phyloP scores from a whole-genome alignment of 2,888 invertebrate genomes.

The Acronicta psi region DNA sequence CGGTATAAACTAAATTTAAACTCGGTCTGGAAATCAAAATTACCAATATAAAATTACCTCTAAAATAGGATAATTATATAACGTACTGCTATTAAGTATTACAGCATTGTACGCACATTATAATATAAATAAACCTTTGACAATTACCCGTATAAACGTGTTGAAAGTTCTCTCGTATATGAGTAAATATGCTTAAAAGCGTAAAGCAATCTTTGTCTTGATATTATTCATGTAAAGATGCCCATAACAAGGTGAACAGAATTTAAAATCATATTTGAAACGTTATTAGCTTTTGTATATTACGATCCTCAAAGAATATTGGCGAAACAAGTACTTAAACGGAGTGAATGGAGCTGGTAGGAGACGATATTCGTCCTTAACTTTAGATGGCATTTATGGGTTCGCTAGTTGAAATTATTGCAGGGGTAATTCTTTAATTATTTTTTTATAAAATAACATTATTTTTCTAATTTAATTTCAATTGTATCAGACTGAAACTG shows the following conservation, averaged over 20 bases:
- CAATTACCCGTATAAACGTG: constrained; percentile 26
- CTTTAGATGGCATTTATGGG: no score
- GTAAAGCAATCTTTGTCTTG: constrained; percentile 27
- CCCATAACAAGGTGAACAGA: constrained; percentile 2
- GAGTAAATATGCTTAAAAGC: constrained; percentile 21
- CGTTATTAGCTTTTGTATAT: constrained; percentile 1
- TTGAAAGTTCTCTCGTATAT: constrained; percentile 13
- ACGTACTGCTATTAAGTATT: not conserved
- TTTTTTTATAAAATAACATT: no score
- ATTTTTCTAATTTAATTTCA: no score
- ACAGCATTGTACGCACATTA: constrained; percentile 10
- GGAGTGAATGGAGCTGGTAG: no score
- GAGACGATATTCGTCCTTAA: no score
- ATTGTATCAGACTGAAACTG: no score
- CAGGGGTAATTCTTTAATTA: no score
- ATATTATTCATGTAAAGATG: constrained; percentile 9
- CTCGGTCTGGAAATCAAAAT: no score
- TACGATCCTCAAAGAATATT: not conserved
- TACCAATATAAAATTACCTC: not conserved
- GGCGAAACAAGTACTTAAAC: no score
- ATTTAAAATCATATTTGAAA: not conserved
- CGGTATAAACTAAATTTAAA: no score
- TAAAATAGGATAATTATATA: not conserved
- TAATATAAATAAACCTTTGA: constrained; percentile 31
- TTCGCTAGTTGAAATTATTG: no score